phyloP scores from a whole-genome alignment of 2,888 invertebrate species.

The Thecophora atra region DNA sequence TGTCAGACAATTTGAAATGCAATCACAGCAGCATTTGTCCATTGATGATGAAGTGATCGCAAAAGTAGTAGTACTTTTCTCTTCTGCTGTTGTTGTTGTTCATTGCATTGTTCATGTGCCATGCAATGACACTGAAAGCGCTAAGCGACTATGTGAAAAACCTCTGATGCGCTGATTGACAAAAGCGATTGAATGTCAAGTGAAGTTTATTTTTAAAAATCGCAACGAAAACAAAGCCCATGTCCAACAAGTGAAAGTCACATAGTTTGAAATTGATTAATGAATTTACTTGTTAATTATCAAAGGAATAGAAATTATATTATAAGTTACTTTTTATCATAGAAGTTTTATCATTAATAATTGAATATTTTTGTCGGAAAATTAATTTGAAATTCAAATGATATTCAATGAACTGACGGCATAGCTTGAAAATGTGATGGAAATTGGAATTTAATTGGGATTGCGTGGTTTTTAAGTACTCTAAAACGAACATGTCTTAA shows the following conservation, averaged over 20 bases:
- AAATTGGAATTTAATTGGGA: neutral
- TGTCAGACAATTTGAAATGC: slow-evolving; percentile 29
- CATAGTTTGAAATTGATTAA: neutral
- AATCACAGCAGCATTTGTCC: slow-evolving; percentile 10
- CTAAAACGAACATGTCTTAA: slow-evolving; percentile 3
- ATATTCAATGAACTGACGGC: neutral
- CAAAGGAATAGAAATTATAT: no score
- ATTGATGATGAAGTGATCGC: neutral
- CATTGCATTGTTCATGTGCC: slow-evolving; percentile 2
- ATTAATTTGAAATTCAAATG: neutral
- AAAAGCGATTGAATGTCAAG: slow-evolving; percentile 36
- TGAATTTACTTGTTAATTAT: neutral
- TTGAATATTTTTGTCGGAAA: no score
- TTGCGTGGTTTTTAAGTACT: neutral
- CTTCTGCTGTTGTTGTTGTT: neutral
- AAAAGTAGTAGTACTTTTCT: neutral
- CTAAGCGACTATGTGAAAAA: neutral
- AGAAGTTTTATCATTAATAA: no score
- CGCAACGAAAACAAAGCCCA: neutral
- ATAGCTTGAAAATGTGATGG: no score
- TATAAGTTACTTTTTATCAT: no score
- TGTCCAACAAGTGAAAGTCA: slow-evolving; percentile 22
- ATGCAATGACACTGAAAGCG: slow-evolving; percentile 17
- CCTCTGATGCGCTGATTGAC: slow-evolving; percentile 18
- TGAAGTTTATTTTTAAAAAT: slow-evolving; percentile 26